Base-by-base conservation (phyloP, 2,113 vertebrate genomes). In the Athene cunicularia region DNA sequence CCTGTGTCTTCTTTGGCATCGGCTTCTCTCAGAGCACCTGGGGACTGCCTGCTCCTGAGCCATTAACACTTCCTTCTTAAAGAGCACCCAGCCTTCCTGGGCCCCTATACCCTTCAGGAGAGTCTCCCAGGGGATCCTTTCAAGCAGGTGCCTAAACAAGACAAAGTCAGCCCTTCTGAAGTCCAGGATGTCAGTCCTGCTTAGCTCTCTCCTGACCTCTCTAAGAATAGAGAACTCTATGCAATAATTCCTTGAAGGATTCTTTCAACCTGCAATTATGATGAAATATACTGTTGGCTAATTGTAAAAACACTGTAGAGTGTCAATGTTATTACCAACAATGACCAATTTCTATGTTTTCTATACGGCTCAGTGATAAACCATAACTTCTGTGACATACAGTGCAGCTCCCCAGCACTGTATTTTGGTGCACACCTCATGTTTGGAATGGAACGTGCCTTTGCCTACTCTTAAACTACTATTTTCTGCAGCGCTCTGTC, bases 301-400 rank as follows among this genome's bases (percentile, higher is more conserved):
- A 92, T 33, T 43, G 53, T 41, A 73, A 67, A 83, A 88, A 50
- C 9, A 73, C 8, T 66, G 59, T 14, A 35, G 26, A 47, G 1
- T 20, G 22, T 47, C 50, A 67, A 59, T 12, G 28, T 17, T 49
- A 88, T 55, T 45, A 75, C 37, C 41, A 56, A 37, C 1, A 7
- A 64, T 27, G 33, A n/a, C 32, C 19, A 60, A 43, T 27, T 55
- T 80, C 33, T 35, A 16, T 24, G 12, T 64, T 86, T 96, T 88
- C 49, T 56, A 1, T n/a, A 59, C 8, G 10, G 30, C 20, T 79
- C 37, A 30, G 12, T 12, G 10, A 74, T 20, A 70, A 86, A 66
- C 33, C 8, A 0, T 14, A 89, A 62, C 8, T 49, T 37, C 35
- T 5, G 5, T 2, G 4, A 67, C 9, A 32, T 1, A 39, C 11